Evolutionary conservation across 2,113 vertebrate genomes (phyloP).

Genomic region (Pseudois nayaur): DNA sequence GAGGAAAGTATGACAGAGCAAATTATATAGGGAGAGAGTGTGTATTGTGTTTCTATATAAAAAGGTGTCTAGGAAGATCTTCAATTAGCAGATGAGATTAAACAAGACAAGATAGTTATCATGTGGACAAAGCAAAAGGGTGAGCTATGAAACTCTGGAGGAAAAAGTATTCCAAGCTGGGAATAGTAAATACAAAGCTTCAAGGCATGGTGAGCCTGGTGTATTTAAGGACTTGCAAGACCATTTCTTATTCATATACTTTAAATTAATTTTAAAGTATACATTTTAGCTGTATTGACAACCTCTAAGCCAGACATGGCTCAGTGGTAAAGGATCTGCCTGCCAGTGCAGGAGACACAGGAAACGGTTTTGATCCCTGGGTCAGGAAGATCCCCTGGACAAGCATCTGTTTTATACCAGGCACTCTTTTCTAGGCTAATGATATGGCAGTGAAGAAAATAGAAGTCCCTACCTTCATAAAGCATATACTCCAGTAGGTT

Average conservation of each 20-base stretch:
- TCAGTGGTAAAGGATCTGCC: not conserved
- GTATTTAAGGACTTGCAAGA: not conserved
- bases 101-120: not conserved
- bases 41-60: not conserved
- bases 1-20: not conserved
- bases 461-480: not conserved
- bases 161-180: not conserved
- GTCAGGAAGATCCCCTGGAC: not conserved
- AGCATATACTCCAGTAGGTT: not conserved
- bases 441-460: not conserved
- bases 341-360: not conserved
- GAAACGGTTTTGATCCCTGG: not conserved
- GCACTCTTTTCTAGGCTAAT: not conserved
- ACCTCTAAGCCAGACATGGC: constrained; percentile 11
- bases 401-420: not conserved
- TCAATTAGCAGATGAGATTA: not conserved
- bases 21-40: not conserved
- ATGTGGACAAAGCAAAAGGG: not conserved
- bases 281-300: constrained; percentile 66
- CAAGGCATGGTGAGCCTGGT: not conserved
- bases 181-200: not conserved
- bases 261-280: not conserved
- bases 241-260: not conserved
- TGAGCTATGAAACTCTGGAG: not conserved
- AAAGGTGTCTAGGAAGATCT: not conserved